Evolutionary conservation across 2,888 invertebrate genomes (phyloP), one percentile per base, ranked within the genome.

Genomic region (Ceraclea dissimilis): DNA sequence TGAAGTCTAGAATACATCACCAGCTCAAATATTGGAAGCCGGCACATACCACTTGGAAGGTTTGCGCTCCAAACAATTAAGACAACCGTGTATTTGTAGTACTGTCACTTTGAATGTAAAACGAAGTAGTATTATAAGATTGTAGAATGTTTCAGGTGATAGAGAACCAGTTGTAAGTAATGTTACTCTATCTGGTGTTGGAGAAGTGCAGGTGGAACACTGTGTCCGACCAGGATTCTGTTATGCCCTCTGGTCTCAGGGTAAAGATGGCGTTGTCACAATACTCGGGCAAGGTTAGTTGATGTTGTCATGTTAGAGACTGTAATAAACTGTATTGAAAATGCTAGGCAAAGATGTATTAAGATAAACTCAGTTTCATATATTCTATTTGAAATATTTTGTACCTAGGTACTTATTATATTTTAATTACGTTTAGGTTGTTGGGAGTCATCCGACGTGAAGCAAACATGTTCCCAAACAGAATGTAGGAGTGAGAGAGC

Each of bases 261-360:
- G 71, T 5, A 70, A 71, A 8, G 75, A 78, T 51, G 80, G 76
- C 11, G 85, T 85, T 64, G 79, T 80, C 62, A 82, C 80, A 52
- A 79, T 88, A 49, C 75, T 87, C 55, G 81, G 82, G 52, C 88
- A 90, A 81, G 89, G 89, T 87, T 8, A 8, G 69, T 66, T 66
- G 18, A 33, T 16, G 10, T 20, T 21, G 20, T 43, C 8, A n/a
- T n/a, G n/a, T n/a, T n/a, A n/a, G n/a, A n/a, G n/a, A n/a, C 19
- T 19, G 17, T 19, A 6, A 8, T 44, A 16, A 6, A 44, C 33
- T 33, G 33, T 33, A 33, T 11, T 33, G 10, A 33, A 10, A 10
- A 11, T 33, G 33, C 33, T 33, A 33, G n/a, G n/a, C 21, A n/a
- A n/a, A n/a, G n/a, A n/a, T n/a, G n/a, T n/a, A n/a, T n/a, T n/a